These are phyloP conservation scores for Aspidiotus destructor DNA, from an alignment of 2,888 invertebrate species.

Conservation along the genomic window DNA sequence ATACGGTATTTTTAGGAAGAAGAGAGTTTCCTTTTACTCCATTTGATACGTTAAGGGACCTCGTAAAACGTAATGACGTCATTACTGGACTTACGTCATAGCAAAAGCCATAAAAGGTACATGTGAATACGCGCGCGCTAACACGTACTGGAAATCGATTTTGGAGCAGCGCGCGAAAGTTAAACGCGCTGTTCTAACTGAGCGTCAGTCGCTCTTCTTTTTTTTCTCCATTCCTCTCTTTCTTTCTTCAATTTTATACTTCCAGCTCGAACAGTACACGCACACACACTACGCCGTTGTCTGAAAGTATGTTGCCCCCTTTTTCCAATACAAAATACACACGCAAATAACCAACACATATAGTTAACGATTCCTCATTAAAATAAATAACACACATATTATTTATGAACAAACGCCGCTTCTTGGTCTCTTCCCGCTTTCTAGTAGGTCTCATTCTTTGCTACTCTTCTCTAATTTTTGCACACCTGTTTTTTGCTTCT, in stretches of 20 bases:
- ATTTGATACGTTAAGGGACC: slow-evolving; percentile 30
- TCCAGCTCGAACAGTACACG: neutral
- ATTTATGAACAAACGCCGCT: too few relatives aligned
- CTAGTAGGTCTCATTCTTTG: too few relatives aligned
- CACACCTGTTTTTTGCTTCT: too few relatives aligned
- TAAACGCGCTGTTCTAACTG: slow-evolving; percentile 18
- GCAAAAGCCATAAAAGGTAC: slow-evolving; percentile 29
- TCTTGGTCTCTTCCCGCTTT: too few relatives aligned
- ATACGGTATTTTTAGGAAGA: slow-evolving; percentile 26
- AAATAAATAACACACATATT: too few relatives aligned
- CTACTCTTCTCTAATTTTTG: too few relatives aligned
- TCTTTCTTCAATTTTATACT: slow-evolving; percentile 11
- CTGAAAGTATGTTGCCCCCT: slow-evolving; percentile 23
- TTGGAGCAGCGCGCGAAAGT: slow-evolving; percentile 25
- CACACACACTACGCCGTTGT: neutral
- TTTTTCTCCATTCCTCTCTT: slow-evolving; percentile 7
- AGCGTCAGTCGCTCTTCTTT: slow-evolving; percentile 19
- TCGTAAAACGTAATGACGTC: slow-evolving; percentile 33
- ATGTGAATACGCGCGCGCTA: slow-evolving; percentile 13
- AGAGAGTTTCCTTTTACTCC: slow-evolving; percentile 28
- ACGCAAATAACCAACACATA: neutral
- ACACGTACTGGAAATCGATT: slow-evolving; percentile 18
- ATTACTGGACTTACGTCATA: slow-evolving; percentile 32
- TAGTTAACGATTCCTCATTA: too few relatives aligned
- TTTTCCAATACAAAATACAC: neutral